Evolutionary conservation across 1,140 invertebrate species (phyloP).

Genomic region (Grapholita molesta): DNA sequence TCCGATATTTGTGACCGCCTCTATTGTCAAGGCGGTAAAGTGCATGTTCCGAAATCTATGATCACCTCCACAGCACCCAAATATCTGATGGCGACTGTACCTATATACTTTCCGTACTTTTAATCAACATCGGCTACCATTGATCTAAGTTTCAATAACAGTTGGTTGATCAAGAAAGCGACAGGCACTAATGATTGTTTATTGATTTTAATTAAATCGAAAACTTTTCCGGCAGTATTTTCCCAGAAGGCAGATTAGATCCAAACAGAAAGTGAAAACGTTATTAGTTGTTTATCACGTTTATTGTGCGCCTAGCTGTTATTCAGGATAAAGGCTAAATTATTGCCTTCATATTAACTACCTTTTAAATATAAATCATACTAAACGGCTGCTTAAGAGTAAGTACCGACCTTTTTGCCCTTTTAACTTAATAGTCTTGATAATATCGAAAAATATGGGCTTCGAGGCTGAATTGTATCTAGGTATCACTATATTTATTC

Average conservation of each 20-base stretch:
- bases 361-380: slow-evolving; percentile 11
- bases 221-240: no score
- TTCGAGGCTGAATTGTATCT: neutral
- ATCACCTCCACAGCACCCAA: no score
- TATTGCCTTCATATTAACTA: slow-evolving; percentile 12
- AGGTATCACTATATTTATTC: neutral
- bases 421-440: slow-evolving; percentile 5
- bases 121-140: no score
- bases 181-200: no score
- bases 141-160: no score
- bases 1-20: no score
- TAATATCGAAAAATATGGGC: neutral
- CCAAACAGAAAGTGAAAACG: neutral
- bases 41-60: no score
- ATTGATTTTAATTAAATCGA: no score
- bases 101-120: no score
- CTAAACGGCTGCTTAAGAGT: slow-evolving; percentile 1
- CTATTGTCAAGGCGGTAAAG: no score
- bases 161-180: no score
- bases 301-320: neutral
- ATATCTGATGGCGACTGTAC: no score
- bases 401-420: slow-evolving; percentile 12
- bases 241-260: neutral
- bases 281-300: slow-evolving; percentile 14
- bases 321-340: slow-evolving; percentile 1